phyloP scores from a whole-genome alignment of 2,113 vertebrate species.

The Elephantulus edwardii region DNA sequence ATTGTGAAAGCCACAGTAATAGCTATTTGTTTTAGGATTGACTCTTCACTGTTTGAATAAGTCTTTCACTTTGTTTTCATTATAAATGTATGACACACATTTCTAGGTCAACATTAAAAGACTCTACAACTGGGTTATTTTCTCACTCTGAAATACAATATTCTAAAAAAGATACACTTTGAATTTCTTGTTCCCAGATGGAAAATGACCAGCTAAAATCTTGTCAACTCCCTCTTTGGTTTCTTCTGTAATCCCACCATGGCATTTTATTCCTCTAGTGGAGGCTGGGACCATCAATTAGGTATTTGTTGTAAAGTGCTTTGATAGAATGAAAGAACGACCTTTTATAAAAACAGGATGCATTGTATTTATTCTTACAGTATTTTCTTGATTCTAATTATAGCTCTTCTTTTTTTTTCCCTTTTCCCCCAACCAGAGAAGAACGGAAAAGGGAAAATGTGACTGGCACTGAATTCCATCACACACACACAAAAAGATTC shows the following conservation, averaged over 20 bases:
- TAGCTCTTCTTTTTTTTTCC: conserved; percentile 39
- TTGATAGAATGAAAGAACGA: conserved; percentile 66
- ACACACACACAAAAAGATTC: conserved; percentile 57
- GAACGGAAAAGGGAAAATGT: conserved; percentile 52
- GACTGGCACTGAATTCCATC: conserved; percentile 54
- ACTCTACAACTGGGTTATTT: conserved; percentile 48
- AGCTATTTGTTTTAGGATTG: conserved; percentile 74
- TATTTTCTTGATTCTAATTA: conserved; percentile 72
- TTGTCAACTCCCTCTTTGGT: conserved; percentile 47
- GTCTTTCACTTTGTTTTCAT: conserved; percentile 69
- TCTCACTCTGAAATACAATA: neutral
- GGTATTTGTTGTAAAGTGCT: conserved; percentile 57
- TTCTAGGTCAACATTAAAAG: conserved; percentile 68
- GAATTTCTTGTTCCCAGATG: conserved; percentile 42
- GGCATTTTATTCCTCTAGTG: conserved; percentile 31
- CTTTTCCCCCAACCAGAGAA: conserved; percentile 20
- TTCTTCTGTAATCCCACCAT: conserved; percentile 49
- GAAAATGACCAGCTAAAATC: conserved; percentile 43
- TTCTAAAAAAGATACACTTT: conserved; percentile 28
- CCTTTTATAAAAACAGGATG: conserved; percentile 65
- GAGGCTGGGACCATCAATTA: conserved; percentile 63
- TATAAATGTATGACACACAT: conserved; percentile 67
- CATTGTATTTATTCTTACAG: conserved; percentile 64
- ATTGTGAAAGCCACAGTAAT: conserved; percentile 59
- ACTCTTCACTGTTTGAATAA: conserved; percentile 62